A percentile compares a stretch with the other conserved stretches of the same genome.
Evolutionary conservation across 2,797 vertebrate genomes (phyloP).

Genomic region (Nyctibius grandis): DNA sequence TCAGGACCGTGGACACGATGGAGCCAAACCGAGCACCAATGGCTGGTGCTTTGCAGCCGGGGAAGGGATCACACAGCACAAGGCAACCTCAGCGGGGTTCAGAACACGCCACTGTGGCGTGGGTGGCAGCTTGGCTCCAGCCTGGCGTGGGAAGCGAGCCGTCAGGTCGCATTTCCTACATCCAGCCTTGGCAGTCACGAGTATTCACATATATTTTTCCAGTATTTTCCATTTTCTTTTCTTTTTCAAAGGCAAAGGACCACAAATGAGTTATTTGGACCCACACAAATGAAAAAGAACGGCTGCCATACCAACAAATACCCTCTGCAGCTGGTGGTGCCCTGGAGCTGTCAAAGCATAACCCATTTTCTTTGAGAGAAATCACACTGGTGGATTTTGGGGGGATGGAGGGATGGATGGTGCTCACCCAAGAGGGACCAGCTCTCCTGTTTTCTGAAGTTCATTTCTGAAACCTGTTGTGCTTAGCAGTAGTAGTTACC

Average conservation of each 20-base stretch:
- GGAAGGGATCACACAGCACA: background rate
- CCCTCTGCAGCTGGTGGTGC: background rate
- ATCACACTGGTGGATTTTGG: background rate
- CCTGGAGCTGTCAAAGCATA: background rate
- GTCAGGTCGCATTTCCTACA: background rate
- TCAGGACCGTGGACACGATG: rapidly evolving
- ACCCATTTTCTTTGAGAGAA: background rate
- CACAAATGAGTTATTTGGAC: background rate
- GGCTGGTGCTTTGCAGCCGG: background rate
- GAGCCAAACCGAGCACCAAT: background rate
- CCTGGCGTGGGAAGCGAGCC: rapidly evolving
- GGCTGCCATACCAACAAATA: background rate
- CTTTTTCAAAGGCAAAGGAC: background rate
- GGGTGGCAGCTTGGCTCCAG: background rate
- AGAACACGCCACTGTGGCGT: background rate
- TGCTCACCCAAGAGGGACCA: background rate
- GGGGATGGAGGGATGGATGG: background rate
- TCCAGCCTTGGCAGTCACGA: background rate
- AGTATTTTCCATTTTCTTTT: background rate
- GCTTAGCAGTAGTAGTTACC: background rate
- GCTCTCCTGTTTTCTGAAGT: background rate
- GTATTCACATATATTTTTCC: background rate
- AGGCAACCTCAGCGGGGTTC: background rate
- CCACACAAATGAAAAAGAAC: background rate
- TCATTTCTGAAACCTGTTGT: background rate